A percentile compares a stretch with the other conserved stretches of the same genome.
phyloP scores from a whole-genome alignment of 2,797 vertebrate species.

The Propithecus deckenii region DNA sequence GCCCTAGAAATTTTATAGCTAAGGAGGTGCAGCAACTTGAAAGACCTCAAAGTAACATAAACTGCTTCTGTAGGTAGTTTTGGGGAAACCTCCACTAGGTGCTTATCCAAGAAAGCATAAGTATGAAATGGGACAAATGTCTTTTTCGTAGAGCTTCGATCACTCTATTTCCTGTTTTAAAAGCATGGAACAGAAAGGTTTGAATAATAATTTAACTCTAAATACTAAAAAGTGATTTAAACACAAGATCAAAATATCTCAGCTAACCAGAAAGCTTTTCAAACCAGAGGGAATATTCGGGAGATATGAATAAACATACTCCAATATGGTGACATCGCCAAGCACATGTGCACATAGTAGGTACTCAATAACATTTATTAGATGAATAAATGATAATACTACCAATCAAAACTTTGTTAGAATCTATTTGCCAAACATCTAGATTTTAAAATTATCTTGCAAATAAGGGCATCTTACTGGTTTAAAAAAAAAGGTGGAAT shows the following conservation, averaged over 20 bases:
- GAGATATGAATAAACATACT: background rate
- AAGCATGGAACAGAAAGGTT: background rate
- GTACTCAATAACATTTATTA: background rate
- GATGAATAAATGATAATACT: background rate
- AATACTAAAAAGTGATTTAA: constrained; percentile 40
- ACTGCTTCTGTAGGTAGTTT: background rate
- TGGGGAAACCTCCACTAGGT: background rate
- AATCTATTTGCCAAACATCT: background rate
- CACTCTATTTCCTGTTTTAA: constrained; percentile 13
- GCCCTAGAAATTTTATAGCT: constrained; percentile 1
- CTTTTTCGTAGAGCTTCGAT: background rate
- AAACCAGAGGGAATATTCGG: background rate
- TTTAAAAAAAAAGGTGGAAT: background rate
- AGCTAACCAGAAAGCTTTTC: background rate
- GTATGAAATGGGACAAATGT: background rate
- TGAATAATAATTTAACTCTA: constrained; percentile 8
- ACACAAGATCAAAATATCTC: constrained; percentile 21
- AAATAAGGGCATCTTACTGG: background rate
- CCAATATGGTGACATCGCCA: background rate
- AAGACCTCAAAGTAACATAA: background rate
- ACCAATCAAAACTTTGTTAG: constrained; percentile 10
- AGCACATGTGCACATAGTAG: background rate
- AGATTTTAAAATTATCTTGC: constrained; percentile 15
- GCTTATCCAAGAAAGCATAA: background rate
- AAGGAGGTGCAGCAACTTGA: constrained; percentile 26